Percentiles rank a stretch among this genome's conserved stretches.
Conservation (phyloP, 2,888 invertebrate genomes). For the Eumacrocentrus americanus region DNA sequence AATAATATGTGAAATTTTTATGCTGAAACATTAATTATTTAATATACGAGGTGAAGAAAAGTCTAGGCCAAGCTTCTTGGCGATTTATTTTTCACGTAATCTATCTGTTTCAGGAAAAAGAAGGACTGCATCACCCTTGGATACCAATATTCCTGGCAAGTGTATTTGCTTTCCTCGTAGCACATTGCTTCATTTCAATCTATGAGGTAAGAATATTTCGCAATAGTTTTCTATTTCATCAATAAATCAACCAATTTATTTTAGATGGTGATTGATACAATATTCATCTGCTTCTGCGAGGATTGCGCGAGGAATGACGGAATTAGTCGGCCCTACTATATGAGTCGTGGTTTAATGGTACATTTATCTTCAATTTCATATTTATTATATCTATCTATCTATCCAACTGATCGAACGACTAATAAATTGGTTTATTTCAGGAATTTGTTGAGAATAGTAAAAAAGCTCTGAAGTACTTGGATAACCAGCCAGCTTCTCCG, state of each 20-base stretch:
- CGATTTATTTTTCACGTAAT: conserved; percentile 7
- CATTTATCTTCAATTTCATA: conserved; percentile 37
- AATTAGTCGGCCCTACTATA: conserved; percentile 67
- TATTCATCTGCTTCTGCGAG: conserved; percentile 74
- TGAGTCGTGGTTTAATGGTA: conserved; percentile 71
- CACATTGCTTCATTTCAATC: conserved; percentile 75
- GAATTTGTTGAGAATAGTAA: conserved; percentile 70
- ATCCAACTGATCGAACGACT: not conserved
- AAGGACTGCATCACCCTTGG: conserved; percentile 67
- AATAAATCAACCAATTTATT: not conserved
- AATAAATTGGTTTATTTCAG: too few relatives aligned
- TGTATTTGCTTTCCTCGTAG: conserved; percentile 72
- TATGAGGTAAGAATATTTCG: conserved; percentile 68
- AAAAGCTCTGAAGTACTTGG: conserved; percentile 57
- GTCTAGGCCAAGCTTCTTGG: too few relatives aligned
- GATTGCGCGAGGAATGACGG: conserved; percentile 73
- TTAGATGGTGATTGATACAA: conserved; percentile 73
- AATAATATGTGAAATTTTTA: too few relatives aligned
- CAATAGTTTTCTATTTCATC: not conserved
- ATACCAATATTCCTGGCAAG: conserved; percentile 69
- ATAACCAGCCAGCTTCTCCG: conserved; percentile 32
- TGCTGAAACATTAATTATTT: too few relatives aligned
- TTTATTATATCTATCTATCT: too few relatives aligned
- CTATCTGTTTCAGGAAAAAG: conserved; percentile 57
- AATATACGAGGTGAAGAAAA: too few relatives aligned